Evolutionary conservation across 2,113 vertebrate species (phyloP).

Genomic region (Paradoxurus hermaphroditus): DNA sequence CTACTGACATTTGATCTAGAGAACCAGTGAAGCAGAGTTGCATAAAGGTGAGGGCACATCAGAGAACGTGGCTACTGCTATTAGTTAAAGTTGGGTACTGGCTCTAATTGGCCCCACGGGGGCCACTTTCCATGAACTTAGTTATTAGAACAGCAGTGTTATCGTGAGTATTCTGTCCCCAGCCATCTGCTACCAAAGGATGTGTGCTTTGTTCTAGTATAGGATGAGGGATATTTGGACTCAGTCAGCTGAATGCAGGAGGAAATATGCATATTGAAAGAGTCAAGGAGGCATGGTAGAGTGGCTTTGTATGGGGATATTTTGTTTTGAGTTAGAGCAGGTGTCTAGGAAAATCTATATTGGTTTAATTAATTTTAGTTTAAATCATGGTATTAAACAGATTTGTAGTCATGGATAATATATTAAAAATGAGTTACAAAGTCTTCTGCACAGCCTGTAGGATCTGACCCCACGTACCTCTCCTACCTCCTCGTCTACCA

Average conservation of each 20-base stretch:
- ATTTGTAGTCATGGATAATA: background rate
- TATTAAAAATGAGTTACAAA: background rate
- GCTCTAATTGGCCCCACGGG: background rate
- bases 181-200: slow-evolving; percentile 12
- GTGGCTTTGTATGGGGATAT: background rate
- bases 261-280: background rate
- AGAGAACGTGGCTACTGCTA: background rate
- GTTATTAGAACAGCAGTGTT: background rate
- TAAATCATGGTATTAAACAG: background rate
- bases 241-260: background rate
- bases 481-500: background rate
- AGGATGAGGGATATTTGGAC: background rate
- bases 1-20: background rate
- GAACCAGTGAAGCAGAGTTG: background rate
- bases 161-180: background rate
- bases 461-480: background rate
- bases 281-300: background rate
- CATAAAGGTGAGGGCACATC: background rate
- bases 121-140: background rate
- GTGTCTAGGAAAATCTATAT: slow-evolving; percentile 18
- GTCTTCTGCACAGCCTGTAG: background rate
- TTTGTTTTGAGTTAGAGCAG: background rate
- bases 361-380: background rate
- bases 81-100: background rate
- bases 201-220: background rate